phyloP scores from a whole-genome alignment of 2,113 vertebrate genomes.

The Craseonycteris thonglongyai region DNA sequence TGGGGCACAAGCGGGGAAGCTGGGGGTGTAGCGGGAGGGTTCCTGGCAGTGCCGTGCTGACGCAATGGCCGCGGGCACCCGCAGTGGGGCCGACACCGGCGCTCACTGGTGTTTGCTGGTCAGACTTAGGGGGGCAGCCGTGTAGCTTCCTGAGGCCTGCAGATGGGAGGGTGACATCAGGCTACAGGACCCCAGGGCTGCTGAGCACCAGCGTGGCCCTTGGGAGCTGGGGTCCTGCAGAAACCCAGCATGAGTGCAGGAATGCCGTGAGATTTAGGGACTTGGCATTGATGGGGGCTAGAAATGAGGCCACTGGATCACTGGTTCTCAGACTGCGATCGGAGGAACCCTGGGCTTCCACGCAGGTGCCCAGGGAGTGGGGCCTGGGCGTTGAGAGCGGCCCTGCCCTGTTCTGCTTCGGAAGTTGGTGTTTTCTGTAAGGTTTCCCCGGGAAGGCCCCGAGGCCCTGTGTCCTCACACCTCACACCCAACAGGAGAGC shows the following conservation, averaged over 20 bases:
- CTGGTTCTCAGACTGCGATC: background rate
- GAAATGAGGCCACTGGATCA: background rate
- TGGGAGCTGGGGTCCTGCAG: background rate
- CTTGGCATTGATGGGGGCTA: background rate
- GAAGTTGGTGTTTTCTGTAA: background rate
- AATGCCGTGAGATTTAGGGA: fast-evolving
- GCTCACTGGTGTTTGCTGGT: too few species aligned
- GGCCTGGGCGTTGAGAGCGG: fast-evolving
- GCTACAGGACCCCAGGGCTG: background rate
- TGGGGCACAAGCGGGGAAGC: too few species aligned
- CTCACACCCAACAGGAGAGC: background rate
- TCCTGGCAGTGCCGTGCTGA: too few species aligned
- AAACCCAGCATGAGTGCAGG: background rate
- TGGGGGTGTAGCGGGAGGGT: fast-evolving
- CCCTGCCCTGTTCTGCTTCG: background rate
- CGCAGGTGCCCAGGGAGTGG: background rate
- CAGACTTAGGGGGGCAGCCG: background rate
- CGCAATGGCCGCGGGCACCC: background rate
- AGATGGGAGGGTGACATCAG: too few species aligned
- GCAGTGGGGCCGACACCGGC: fast-evolving
- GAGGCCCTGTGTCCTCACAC: background rate
- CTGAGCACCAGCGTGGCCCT: background rate
- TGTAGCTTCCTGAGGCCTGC: too few species aligned
- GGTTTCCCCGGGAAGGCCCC: background rate
- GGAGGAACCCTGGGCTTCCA: background rate